phyloP scores from a whole-genome alignment of 2,113 vertebrate species.

The Colaptes auratus region DNA sequence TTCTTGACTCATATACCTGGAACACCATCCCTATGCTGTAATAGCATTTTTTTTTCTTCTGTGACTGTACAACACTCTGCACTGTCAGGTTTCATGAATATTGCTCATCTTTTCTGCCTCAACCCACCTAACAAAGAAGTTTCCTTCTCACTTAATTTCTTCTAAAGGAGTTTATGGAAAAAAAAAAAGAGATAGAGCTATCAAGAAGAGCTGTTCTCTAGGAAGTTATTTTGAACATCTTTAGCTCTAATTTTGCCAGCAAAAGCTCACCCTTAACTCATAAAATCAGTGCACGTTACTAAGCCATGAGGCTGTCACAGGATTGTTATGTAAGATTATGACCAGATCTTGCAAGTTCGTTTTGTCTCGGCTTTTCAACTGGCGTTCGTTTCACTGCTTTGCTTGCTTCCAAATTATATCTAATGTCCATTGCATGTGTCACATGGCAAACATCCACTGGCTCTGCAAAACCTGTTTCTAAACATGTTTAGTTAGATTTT shows the following conservation, averaged over 20 bases:
- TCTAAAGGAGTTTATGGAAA: not conserved
- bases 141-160: not conserved
- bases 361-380: not conserved
- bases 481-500: conserved; percentile 1
- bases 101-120: not conserved
- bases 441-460: conserved; percentile 49
- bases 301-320: not conserved
- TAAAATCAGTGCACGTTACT: not conserved
- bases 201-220: not conserved
- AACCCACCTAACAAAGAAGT: not conserved
- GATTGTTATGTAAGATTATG: not conserved
- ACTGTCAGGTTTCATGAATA: not conserved
- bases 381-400: not conserved
- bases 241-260: not conserved
- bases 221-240: not conserved
- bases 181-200: not conserved
- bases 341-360: conserved; percentile 8
- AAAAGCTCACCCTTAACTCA: not conserved
- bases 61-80: not conserved
- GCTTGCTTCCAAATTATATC: conserved; percentile 18
- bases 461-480: conserved; percentile 31
- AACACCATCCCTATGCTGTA: not conserved
- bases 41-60: not conserved
- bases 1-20: conserved; percentile 16
- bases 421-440: conserved; percentile 21